These are phyloP conservation scores for Neoscelio sp. DNA, from an alignment of 2,888 invertebrate species.

Conservation along the genomic window DNA sequence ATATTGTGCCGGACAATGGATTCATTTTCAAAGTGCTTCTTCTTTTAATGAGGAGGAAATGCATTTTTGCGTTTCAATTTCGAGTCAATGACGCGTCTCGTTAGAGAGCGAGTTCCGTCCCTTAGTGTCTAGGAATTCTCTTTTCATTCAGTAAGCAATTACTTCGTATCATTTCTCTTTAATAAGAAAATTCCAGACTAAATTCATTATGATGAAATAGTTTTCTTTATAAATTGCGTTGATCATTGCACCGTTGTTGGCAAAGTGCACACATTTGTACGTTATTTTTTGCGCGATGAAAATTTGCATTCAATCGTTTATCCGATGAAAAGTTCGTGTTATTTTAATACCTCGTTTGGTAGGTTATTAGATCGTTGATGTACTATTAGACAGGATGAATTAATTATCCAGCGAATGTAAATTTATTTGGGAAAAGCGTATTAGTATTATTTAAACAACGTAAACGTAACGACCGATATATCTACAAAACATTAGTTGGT, in stretches of 20 bases:
- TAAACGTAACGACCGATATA: constrained; percentile 7
- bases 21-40: constrained; percentile 9
- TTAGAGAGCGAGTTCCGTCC: constrained; percentile 43
- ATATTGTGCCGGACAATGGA: constrained; percentile 2
- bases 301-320: no score
- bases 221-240: constrained; percentile 45
- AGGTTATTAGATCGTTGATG: no score
- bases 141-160: constrained; percentile 61
- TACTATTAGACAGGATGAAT: no score
- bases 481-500: constrained; percentile 38
- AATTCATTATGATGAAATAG: constrained; percentile 57
- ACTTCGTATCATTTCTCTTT: constrained; percentile 63
- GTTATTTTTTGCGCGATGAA: no score
- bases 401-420: background rate
- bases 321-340: no score
- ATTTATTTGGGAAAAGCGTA: background rate
- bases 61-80: constrained; percentile 57
- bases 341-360: no score
- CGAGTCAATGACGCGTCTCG: constrained; percentile 56
- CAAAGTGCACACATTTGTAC: no score
- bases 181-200: constrained; percentile 60
- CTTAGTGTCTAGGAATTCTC: constrained; percentile 48
- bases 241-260: constrained; percentile 9
- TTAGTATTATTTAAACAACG: background rate
- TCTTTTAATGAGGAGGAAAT: constrained; percentile 33